phyloP scores from a whole-genome alignment of 2,113 vertebrate species.

The Psilopogon haemacephalus region DNA sequence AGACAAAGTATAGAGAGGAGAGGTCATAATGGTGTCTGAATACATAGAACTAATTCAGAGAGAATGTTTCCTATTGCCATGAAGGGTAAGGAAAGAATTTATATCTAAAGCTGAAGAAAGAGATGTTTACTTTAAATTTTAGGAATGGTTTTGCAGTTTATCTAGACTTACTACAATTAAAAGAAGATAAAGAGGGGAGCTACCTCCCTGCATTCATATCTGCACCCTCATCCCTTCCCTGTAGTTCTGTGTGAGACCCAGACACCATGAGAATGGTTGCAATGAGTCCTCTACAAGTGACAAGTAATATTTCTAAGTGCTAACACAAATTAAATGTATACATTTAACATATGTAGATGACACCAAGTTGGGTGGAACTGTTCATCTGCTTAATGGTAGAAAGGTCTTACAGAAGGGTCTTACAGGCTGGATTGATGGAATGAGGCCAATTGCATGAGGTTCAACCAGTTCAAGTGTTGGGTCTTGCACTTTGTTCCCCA shows the following conservation, averaged over 20 bases:
- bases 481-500: background rate
- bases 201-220: background rate
- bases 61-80: background rate
- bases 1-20: background rate
- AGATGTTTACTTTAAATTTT: background rate
- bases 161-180: background rate
- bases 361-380: accelerated
- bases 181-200: background rate
- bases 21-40: background rate
- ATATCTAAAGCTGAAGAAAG: background rate
- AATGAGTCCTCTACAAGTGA: background rate
- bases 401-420: background rate
- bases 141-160: background rate
- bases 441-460: accelerated
- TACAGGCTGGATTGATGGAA: background rate
- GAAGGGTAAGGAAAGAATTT: background rate
- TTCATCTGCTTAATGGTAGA: background rate
- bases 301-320: background rate
- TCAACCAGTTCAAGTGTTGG: accelerated
- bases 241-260: background rate
- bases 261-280: background rate
- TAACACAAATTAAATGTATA: background rate
- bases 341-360: background rate
- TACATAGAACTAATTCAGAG: background rate
- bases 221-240: background rate